A percentile compares a stretch with the other conserved stretches of the same genome.
phyloP scores from a whole-genome alignment of 1,140 invertebrate species.

The Neotoxoptera formosana region DNA sequence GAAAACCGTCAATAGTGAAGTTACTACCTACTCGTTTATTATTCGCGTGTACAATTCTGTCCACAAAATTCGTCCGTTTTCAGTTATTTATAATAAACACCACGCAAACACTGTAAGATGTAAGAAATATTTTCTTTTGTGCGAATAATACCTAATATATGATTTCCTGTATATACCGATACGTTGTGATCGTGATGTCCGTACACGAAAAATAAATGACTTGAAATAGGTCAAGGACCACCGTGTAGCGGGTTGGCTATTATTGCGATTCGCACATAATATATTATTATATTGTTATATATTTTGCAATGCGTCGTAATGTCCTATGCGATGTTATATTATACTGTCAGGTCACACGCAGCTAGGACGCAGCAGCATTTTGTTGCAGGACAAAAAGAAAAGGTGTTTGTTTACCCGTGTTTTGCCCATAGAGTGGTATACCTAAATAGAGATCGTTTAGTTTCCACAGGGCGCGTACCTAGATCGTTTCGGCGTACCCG shows the following conservation, averaged over 20 bases:
- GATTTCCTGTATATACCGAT: not conserved
- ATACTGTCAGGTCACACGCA: not conserved
- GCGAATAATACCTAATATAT: not conserved
- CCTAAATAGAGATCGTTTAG: conserved; percentile 49
- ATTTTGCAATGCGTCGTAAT: not conserved
- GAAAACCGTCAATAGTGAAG: not conserved
- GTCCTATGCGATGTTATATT: not conserved
- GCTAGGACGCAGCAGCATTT: not conserved
- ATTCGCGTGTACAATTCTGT: not conserved
- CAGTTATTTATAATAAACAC: not conserved
- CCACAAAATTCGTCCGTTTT: not conserved
- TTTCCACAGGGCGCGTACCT: not conserved
- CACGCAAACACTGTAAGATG: not conserved
- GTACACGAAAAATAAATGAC: not conserved
- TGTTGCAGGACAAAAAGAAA: not conserved
- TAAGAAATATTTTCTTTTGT: not conserved
- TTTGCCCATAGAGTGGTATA: conserved; percentile 13
- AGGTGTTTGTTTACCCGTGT: conserved; percentile 46
- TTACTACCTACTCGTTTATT: not conserved
- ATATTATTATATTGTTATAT: not conserved
- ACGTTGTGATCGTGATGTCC: not conserved
- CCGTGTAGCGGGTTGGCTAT: not conserved
- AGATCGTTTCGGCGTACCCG: not conserved
- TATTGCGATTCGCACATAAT: conserved; percentile 1
- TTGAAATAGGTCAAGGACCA: conserved; percentile 25